Evolutionary conservation across 2,113 vertebrate species (phyloP).

Genomic region (Thamnophis sirtalis): DNA sequence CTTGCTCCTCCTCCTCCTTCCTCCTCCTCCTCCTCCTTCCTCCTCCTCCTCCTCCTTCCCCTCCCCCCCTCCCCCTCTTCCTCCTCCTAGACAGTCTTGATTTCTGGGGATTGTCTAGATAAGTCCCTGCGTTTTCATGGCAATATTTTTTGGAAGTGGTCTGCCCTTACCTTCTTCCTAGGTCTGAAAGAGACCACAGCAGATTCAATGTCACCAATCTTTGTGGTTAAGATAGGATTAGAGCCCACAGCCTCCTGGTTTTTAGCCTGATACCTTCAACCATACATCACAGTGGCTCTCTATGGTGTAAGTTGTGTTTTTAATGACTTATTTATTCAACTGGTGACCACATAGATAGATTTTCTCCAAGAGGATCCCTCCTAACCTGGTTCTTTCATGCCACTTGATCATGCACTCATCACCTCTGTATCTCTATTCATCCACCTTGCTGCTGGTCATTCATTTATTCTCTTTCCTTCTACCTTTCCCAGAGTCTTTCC

Average conservation of each 20-base stretch:
- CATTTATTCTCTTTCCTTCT: not conserved
- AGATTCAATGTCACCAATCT: not conserved
- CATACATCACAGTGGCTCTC: not conserved
- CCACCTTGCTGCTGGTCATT: not conserved
- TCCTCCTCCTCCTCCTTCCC: too few relatives aligned
- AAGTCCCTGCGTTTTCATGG: not conserved
- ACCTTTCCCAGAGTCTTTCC: not conserved
- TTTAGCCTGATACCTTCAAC: not conserved
- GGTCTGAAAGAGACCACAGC: not conserved
- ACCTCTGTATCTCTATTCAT: not conserved
- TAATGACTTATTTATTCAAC: not conserved
- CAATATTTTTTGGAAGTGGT: not conserved
- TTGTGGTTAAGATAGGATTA: not conserved
- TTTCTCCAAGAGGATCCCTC: not conserved
- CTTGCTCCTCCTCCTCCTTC: too few relatives aligned
- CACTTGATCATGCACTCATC: not conserved
- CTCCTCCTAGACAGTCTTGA: not conserved
- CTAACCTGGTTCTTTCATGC: not conserved
- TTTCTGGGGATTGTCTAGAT: not conserved
- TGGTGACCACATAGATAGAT: not conserved
- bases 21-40: fast-evolving
- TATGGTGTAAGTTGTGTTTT: not conserved
- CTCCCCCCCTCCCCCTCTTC: not conserved
- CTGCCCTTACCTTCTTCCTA: not conserved
- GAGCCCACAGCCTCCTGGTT: not conserved